Base-by-base conservation (phyloP, 2,888 invertebrate species). In the Diachrysia chrysitis region DNA sequence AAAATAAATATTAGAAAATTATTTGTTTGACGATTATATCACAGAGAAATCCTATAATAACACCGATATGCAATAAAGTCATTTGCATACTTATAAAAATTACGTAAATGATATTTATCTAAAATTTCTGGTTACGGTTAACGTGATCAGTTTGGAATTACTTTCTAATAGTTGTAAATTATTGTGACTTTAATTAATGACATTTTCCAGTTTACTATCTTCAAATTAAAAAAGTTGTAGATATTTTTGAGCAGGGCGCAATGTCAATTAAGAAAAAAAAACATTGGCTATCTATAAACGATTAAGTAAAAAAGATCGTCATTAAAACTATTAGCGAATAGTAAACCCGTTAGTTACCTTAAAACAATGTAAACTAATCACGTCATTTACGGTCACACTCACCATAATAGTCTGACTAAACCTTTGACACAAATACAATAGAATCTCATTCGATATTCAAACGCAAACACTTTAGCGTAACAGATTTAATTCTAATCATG, bases 91-190 rank as follows among this genome's bases (percentile, higher is more conserved):
- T 35, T 42, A 51, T 51, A 46, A 56, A 57, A 64, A 78, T 66
- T 54, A 68, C 58, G 37, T 66, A 57, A 63, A 67, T 55, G 21
- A 10, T 57, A 54, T 66, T 71, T 65, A 35, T 21, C 35, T 71
- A 46, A 66, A 70, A 62, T 32, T n/a, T 65, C 62, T 66, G 42
- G 54, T 46, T 58, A 48, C 53, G 48, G 12, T 51, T 51, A 51
- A 16, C 19, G 16, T 35, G 51, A 65, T 72, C 66, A 35, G 67
- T 59, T 58, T 55, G 54, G 59, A 67, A 35, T 64, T 54, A 69
- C 74, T 80, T 80, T 79, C 79, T 75, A 79, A 79, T 53, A 6
- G 35, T 54, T 48, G 46, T 68, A 69, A 71, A 67, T 71, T 69
- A 59, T 74, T 60, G 64, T 57, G 23, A 64, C 19, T 61, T 61